phyloP scores from a whole-genome alignment of 2,888 invertebrate genomes.

The Drosophila infuscata region DNA sequence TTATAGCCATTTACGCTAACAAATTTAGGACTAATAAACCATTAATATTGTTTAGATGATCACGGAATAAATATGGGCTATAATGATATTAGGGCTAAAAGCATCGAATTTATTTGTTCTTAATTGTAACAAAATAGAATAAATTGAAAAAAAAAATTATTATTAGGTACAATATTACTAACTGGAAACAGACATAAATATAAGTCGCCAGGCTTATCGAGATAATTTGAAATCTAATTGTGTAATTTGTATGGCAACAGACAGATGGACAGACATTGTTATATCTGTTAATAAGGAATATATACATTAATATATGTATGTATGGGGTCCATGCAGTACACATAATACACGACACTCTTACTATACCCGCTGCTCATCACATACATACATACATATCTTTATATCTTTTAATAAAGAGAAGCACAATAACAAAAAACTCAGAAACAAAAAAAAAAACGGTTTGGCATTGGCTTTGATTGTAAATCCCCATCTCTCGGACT shows the following conservation, averaged over 20 bases:
- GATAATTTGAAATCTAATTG: neutral
- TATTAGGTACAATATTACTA: no score
- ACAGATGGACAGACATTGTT: neutral
- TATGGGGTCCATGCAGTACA: neutral
- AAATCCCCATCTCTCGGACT: neutral
- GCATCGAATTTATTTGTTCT: neutral
- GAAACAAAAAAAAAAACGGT: neutral
- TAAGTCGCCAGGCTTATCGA: neutral
- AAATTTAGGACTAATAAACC: neutral
- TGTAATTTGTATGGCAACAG: neutral
- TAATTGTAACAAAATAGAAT: neutral
- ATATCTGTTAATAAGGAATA: neutral
- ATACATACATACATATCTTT: no score
- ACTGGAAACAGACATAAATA: neutral
- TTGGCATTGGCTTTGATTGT: slow-evolving; percentile 3
- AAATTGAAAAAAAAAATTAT: neutral
- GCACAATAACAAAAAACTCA: neutral
- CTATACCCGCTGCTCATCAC: neutral
- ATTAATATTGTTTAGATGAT: neutral
- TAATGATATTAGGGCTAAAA: neutral
- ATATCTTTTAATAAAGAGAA: neutral
- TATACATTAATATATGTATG: neutral
- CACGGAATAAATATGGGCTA: no score
- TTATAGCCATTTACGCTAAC: no score
- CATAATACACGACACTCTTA: neutral